These are phyloP conservation scores for Xiphophorus couchianus DNA, from an alignment of 2,113 vertebrate genomes.

Conservation along the genomic window DNA sequence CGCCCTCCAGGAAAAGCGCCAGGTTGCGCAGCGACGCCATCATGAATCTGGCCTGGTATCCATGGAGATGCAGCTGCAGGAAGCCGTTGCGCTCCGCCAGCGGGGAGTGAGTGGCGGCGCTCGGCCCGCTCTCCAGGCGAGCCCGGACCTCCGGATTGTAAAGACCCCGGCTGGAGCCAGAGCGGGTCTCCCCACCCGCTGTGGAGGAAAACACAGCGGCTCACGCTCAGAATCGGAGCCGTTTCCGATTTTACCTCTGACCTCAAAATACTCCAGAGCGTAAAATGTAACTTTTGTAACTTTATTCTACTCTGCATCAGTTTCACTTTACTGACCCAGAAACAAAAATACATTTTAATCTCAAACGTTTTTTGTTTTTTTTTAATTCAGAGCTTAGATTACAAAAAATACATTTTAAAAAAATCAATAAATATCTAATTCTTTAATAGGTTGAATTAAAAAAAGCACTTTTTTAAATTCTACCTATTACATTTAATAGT, in stretches of 20 bases:
- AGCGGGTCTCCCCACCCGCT: constrained; percentile 28
- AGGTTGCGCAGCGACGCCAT: constrained; percentile 92
- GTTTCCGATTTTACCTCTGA: constrained; percentile 8
- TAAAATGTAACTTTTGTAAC: not conserved
- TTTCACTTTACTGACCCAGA: not conserved
- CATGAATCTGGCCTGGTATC: constrained; percentile 90
- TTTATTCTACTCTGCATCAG: not conserved
- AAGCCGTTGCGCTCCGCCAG: constrained; percentile 94
- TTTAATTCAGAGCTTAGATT: too few species aligned
- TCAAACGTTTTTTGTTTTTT: too few species aligned
- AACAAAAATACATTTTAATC: not conserved
- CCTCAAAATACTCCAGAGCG: constrained; percentile 44
- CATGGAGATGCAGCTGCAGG: constrained; percentile 90
- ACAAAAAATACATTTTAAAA: too few species aligned
- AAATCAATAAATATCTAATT: not conserved
- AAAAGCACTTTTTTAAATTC: too few species aligned
- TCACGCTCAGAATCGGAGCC: constrained; percentile 6
- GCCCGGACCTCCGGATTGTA: constrained; percentile 85
- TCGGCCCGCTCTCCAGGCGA: constrained; percentile 90
- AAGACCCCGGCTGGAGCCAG: not conserved
- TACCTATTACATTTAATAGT: too few species aligned
- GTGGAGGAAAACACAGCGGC: not conserved
- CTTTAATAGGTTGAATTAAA: not conserved
- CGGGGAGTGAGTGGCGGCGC: constrained; percentile 86
- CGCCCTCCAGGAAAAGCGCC: constrained; percentile 92